Percentiles rank a stretch among this genome's conserved stretches.
These are phyloP conservation scores for Cyaniris semiargus DNA, from an alignment of 2,888 invertebrate genomes.

Conservation along the genomic window DNA sequence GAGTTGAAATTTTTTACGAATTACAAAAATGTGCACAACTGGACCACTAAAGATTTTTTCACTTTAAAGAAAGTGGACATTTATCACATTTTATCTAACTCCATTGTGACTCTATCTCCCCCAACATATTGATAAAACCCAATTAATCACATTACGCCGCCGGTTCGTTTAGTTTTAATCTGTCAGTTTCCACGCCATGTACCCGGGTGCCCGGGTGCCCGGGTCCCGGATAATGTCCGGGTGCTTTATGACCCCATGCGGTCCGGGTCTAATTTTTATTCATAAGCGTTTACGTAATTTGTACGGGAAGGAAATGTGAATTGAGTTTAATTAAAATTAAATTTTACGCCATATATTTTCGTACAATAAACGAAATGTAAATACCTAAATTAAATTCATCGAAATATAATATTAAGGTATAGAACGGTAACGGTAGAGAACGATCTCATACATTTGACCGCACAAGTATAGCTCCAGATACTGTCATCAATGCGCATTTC, in stretches of 20 bases:
- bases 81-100: too few species aligned
- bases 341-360: not conserved
- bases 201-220: slow-evolving; percentile 12
- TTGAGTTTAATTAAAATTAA: not conserved
- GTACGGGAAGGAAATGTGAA: not conserved
- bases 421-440: too few species aligned
- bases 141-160: slow-evolving; percentile 13
- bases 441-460: too few species aligned
- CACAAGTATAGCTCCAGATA: too few species aligned
- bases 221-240: slow-evolving; percentile 12
- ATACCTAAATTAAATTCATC: not conserved
- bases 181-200: slow-evolving; percentile 25
- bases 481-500: too few species aligned
- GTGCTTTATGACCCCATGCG: slow-evolving; percentile 24
- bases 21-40: not conserved
- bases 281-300: slow-evolving; percentile 25
- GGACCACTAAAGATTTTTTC: not conserved
- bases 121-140: not conserved
- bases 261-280: slow-evolving; percentile 29
- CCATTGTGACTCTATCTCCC: not conserved
- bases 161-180: slow-evolving; percentile 31
- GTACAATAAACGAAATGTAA: not conserved
- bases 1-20: not conserved
- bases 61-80: too few species aligned
- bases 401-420: too few species aligned